Evolutionary conservation across 2,888 invertebrate species (phyloP), one percentile per base, ranked within the genome.

Genomic region (Tuta absoluta): DNA sequence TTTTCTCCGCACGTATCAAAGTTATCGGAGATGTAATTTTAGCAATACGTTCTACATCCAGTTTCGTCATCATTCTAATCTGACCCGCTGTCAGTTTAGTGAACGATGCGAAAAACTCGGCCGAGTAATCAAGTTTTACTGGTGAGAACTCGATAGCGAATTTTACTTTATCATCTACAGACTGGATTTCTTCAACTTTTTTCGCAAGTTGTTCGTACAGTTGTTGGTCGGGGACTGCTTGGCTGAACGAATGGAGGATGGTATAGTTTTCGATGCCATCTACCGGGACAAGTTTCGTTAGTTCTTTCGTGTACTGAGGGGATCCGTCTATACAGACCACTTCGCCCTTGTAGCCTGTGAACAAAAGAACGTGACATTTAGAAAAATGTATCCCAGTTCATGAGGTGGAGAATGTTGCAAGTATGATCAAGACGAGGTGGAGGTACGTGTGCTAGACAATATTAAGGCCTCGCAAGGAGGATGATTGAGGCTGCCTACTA

Each of bases 21-120:
- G 33, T 45, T 37, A 65, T 62, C 8, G 56, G 37, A 12, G 65
- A 45, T 2, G 57, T 57, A 0, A 65, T n/a, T 49, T 62, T 62
- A 24, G 19, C 10, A 3, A 1, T 48, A 1, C 8, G n/a, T 19
- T 93, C 89, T 11, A 95, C 91, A 71, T 49, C 49, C 1, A 21
- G 10, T 19, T 19, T 19, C 11, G 2, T 1, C 14, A 14, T 11
- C 14, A 41, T 41, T 41, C 14, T 41, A 14, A 41, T 41, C 14
- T 41, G 41, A 14, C 14, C 14, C 3, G 14, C 12, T 41, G 41
- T 1, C 3, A 14, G 41, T 14, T 2, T 41, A 14, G 14, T 1
- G 3, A 1, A 14, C 14, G 41, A 12, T 41, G 14, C 3, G 14
- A 41, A 1, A 41, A 41, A 41, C 14, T 41, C 41, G 2, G 11